Evolutionary conservation across 2,888 invertebrate species (phyloP), one percentile per base, ranked within the genome.

Genomic region (Molanna angustata): DNA sequence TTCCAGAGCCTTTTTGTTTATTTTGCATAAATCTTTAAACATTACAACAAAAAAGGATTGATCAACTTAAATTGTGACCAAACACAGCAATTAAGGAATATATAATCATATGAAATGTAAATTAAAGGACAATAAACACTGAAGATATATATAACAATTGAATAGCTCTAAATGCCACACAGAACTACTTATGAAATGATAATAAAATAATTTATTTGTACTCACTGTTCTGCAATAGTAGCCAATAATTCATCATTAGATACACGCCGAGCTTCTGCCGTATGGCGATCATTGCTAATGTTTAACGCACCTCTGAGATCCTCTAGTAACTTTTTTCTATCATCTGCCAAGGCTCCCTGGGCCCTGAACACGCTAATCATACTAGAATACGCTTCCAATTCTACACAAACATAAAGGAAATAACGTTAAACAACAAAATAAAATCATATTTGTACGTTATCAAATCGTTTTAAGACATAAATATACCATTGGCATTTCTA

Each of bases 321-420:
- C 69, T 87, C 86, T 47, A 95, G 77, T 64, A 94, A 73, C 71
- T 86, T 88, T 67, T 86, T 85, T 79, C 93, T 93, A 66, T 87
- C 87, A 65, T 85, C 84, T 68, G 84, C 89, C 56, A 94, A 82
- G 66, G 87, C 83, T 62, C 95, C 95, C 77, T 94, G 94, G 64
- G 94, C 94, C 73, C 95, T 83, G 69, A 95, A 84, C 64, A 91
- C 94, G 67, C 90, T 89, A 55, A 95, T 85, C 70, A 94, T 82
- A 71, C 86, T 86, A 65, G 90, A 86, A 80, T 94, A 95, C 61
- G 94, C 92, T 76, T 94, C 93, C 69, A 95, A 75, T 80, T 95
- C 93, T 93, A 70, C 21, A 35, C 18, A 27, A 45, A 40, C 13
- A 42, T 13, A 40, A 4, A 43, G 20, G 35, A 40, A 42, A 41